These are phyloP conservation scores for Epinotia ramella DNA, from an alignment of 2,888 invertebrate genomes.

Conservation along the genomic window DNA sequence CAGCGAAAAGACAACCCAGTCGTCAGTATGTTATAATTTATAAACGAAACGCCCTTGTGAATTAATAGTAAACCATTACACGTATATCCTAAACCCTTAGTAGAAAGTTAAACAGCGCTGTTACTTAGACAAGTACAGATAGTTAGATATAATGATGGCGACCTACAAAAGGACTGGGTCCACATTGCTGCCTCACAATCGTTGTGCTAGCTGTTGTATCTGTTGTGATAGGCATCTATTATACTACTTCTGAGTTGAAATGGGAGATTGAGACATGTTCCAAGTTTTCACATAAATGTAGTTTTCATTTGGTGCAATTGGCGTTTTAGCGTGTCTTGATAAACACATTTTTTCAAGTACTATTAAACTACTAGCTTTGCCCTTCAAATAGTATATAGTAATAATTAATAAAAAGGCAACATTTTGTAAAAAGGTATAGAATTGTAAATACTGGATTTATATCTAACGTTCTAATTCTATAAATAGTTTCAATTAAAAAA, in stretches of 20 bases:
- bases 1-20: not conserved
- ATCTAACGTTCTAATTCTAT: too few species aligned
- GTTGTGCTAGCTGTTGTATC: constrained; percentile 6
- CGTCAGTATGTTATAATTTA: not conserved
- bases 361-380: not conserved
- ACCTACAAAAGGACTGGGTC: constrained; percentile 40
- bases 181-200: constrained; percentile 23
- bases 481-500: too few species aligned
- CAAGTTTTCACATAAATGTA: not conserved
- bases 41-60: not conserved
- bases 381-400: not conserved
- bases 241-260: not conserved
- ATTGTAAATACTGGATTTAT: too few species aligned
- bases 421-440: too few species aligned
- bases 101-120: constrained; percentile 41
- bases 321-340: too few species aligned
- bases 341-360: too few species aligned
- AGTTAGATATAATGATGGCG: constrained; percentile 37
- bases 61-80: constrained; percentile 4
- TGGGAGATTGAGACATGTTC: not conserved
- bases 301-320: too few species aligned
- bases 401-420: not conserved
- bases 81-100: constrained; percentile 28
- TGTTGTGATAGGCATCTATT: constrained; percentile 8
- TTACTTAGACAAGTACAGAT: constrained; percentile 34